These are phyloP conservation scores for Pipistrellus pipistrellus DNA, from an alignment of 2,797 vertebrate genomes.

Conservation along the genomic window DNA sequence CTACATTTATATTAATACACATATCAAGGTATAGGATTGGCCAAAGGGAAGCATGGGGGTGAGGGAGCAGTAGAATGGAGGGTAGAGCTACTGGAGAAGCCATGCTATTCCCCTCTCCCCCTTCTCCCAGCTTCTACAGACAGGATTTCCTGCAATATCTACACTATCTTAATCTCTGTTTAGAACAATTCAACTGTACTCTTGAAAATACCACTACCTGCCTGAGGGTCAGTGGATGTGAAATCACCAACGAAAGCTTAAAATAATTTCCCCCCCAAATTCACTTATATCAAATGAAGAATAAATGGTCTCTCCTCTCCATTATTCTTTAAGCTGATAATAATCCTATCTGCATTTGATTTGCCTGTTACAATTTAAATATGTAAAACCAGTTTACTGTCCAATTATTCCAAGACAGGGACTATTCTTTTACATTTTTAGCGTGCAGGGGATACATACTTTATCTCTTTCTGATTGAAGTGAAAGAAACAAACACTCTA, in stretches of 20 bases:
- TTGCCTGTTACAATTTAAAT: slow-evolving; percentile 66
- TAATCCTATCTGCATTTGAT: slow-evolving; percentile 79
- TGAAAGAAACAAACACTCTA: slow-evolving; percentile 52
- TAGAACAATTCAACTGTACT: not conserved
- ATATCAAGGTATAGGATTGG: not conserved
- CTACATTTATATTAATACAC: not conserved
- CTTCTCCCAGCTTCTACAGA: not conserved
- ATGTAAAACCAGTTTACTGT: slow-evolving; percentile 75
- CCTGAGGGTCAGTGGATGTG: slow-evolving; percentile 79
- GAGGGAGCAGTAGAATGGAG: not conserved
- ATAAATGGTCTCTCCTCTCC: slow-evolving; percentile 61
- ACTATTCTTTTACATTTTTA: slow-evolving; percentile 77
- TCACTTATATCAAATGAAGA: slow-evolving; percentile 80
- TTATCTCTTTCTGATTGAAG: slow-evolving; percentile 74
- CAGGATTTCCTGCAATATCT: not conserved
- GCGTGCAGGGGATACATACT: slow-evolving; percentile 73
- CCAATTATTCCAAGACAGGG: slow-evolving; percentile 80
- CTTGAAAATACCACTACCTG: not conserved
- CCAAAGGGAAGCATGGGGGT: not conserved
- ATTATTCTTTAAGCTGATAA: slow-evolving; percentile 58
- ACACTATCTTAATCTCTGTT: not conserved
- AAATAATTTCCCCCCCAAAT: slow-evolving; percentile 14
- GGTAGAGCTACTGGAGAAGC: not conserved
- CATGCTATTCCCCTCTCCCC: not conserved
- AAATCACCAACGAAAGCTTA: slow-evolving; percentile 78